A percentile compares a stretch with the other conserved stretches of the same genome.
phyloP scores from a whole-genome alignment of 2,888 invertebrate genomes.

The Drosophila melanosoma region DNA sequence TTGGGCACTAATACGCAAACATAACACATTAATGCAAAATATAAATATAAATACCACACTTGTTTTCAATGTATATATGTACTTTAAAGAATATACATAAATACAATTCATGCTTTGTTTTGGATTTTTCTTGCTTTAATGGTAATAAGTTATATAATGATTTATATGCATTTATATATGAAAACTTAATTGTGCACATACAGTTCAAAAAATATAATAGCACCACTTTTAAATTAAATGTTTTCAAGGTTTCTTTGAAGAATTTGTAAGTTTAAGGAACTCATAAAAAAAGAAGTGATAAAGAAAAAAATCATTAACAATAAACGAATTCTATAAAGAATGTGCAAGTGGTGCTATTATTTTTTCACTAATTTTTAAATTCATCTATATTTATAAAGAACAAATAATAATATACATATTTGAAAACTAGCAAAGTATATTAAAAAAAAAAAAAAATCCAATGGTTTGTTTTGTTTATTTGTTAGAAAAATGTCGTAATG shows the following conservation, averaged over 20 bases:
- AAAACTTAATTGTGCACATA: not conserved
- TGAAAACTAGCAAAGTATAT: not conserved
- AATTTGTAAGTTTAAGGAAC: not conserved
- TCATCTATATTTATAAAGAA: not conserved
- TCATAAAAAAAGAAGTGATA: not conserved
- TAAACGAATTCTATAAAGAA: not conserved
- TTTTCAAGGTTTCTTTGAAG: not conserved
- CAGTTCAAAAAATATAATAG: not conserved
- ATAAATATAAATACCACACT: slow-evolving; percentile 47
- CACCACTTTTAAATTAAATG: not conserved
- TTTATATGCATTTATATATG: not conserved
- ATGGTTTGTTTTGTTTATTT: not conserved
- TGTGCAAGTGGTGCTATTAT: not conserved
- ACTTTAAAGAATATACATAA: slow-evolving; percentile 8
- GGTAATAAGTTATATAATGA: slow-evolving; percentile 3
- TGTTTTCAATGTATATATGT: slow-evolving; percentile 6
- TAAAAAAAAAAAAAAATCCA: not conserved
- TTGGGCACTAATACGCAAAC: slow-evolving; percentile 2
- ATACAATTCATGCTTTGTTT: slow-evolving; percentile 1
- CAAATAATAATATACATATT: not conserved
- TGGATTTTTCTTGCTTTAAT: not conserved
- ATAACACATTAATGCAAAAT: slow-evolving; percentile 8
- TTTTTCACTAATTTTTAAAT: not conserved
- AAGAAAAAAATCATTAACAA: not conserved
- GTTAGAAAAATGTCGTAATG: not conserved